These are phyloP conservation scores for Mus pahari DNA, from an alignment of 2,113 vertebrate genomes.

Conservation along the genomic window DNA sequence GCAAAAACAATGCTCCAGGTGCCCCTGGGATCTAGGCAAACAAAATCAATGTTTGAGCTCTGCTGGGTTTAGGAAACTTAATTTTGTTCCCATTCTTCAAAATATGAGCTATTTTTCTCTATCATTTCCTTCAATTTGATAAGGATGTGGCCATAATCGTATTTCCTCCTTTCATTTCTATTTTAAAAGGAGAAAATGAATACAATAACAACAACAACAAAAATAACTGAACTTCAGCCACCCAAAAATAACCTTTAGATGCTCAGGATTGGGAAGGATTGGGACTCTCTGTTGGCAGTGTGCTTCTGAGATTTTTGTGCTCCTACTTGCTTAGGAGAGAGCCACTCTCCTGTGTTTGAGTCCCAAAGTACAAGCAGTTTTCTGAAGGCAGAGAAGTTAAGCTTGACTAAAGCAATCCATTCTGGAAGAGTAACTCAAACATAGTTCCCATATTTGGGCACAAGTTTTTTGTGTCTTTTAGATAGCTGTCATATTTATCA, in stretches of 20 bases:
- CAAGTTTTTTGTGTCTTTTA: background rate
- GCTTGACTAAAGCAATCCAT: background rate
- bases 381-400: background rate
- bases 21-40: background rate
- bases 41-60: background rate
- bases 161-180: slow-evolving; percentile 36
- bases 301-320: background rate
- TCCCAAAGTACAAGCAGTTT: background rate
- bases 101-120: background rate
- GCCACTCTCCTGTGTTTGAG: rapidly evolving
- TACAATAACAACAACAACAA: background rate
- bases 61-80: background rate
- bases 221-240: background rate
- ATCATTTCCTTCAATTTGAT: background rate
- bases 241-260: background rate
- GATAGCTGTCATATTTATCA: background rate
- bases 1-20: background rate
- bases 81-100: background rate
- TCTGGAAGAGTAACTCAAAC: background rate
- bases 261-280: background rate
- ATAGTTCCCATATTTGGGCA: background rate
- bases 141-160: background rate
- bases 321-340: background rate
- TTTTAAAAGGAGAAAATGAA: slow-evolving; percentile 36
- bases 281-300: background rate